Percentiles rank a stretch among this genome's conserved stretches.
Conservation (phyloP, 2,888 invertebrate genomes). For the Onchidella celtica region DNA sequence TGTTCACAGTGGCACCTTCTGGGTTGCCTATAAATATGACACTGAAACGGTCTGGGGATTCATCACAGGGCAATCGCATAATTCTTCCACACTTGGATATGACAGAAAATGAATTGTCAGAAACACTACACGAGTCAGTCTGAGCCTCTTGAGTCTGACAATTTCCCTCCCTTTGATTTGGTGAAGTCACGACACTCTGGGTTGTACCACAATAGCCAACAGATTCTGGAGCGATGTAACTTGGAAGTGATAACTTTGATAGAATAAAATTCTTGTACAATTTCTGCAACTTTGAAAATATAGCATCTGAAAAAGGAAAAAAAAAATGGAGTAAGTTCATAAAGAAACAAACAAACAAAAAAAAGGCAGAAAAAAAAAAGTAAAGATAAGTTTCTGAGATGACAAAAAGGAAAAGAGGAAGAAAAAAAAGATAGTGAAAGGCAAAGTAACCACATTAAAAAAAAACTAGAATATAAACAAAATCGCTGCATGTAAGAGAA, state of each 20-base stretch:
- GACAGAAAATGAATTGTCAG: not conserved
- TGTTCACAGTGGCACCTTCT: slow-evolving; percentile 85
- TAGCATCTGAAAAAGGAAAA: slow-evolving; percentile 47
- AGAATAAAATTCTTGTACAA: slow-evolving; percentile 44
- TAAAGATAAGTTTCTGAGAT: too few relatives aligned
- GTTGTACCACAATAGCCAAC: not conserved
- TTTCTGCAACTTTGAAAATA: slow-evolving; percentile 43
- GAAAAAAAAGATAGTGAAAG: too few relatives aligned
- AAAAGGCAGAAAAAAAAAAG: too few relatives aligned
- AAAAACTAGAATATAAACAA: too few relatives aligned
- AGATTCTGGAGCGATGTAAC: not conserved
- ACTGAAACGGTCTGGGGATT: slow-evolving; percentile 82
- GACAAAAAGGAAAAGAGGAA: too few relatives aligned
- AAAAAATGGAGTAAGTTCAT: too few relatives aligned
- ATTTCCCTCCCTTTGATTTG: not conserved
- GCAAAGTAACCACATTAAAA: too few relatives aligned
- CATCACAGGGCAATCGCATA: slow-evolving; percentile 55
- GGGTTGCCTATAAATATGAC: slow-evolving; percentile 86
- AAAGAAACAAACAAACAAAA: too few relatives aligned
- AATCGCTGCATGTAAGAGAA: too few relatives aligned
- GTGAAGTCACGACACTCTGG: not conserved
- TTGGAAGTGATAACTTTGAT: slow-evolving; percentile 50
- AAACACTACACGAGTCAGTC: not conserved
- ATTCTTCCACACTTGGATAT: slow-evolving; percentile 58
- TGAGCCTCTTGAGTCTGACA: not conserved